Evolutionary conservation across 2,888 invertebrate genomes (phyloP).

Genomic region (Neelides folsomi): DNA sequence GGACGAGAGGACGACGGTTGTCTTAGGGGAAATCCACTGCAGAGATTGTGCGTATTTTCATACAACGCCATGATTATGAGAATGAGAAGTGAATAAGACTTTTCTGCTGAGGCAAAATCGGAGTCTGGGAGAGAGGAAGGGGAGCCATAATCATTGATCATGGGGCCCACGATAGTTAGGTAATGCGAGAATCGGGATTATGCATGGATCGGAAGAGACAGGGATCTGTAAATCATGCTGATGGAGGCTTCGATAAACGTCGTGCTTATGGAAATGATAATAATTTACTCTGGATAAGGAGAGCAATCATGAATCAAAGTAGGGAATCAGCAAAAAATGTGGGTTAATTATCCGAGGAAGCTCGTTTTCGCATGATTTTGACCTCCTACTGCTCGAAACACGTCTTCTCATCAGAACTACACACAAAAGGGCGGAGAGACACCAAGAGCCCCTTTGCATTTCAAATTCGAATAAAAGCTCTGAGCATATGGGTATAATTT

Average conservation of each 20-base stretch:
- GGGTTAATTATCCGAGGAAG: conserved; percentile 32
- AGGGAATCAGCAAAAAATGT: conserved; percentile 21
- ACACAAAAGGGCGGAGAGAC: too few relatives aligned
- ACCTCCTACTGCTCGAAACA: conserved; percentile 31
- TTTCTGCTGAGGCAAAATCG: not conserved
- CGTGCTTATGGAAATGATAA: conserved; percentile 29
- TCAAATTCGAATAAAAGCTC: conserved; percentile 9
- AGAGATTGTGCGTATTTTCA: not conserved
- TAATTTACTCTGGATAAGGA: conserved; percentile 21
- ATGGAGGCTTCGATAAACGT: conserved; percentile 28
- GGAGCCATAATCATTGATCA: not conserved
- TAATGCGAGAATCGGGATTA: conserved; percentile 1
- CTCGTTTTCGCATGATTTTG: conserved; percentile 32
- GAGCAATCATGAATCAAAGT: conserved; percentile 13
- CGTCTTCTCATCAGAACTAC: conserved; percentile 23
- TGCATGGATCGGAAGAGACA: conserved; percentile 12
- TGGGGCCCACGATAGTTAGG: not conserved
- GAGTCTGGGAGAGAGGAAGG: not conserved
- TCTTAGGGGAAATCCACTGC: not conserved
- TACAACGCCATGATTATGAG: not conserved
- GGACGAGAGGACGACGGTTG: not conserved
- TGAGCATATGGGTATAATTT: conserved; percentile 23
- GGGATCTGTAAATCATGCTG: conserved; percentile 26
- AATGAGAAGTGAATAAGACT: too few relatives aligned
- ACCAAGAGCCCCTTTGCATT: conserved; percentile 6